A percentile compares a stretch with the other conserved stretches of the same genome.
phyloP scores from a whole-genome alignment of 2,113 vertebrate genomes.

The Cyanoliseus patagonus region DNA sequence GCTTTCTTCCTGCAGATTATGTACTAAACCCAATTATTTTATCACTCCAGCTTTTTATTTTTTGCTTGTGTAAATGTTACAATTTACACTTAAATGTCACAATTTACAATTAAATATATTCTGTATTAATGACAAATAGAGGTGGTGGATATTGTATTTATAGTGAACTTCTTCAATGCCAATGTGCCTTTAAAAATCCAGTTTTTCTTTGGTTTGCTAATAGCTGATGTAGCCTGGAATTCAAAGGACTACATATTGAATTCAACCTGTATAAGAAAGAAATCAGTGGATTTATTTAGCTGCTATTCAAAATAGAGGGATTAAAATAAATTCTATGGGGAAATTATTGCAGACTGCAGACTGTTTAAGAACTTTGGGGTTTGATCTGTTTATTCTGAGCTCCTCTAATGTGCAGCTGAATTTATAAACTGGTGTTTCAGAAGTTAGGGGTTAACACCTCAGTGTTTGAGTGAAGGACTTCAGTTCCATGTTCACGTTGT shows the following conservation, averaged over 20 bases:
- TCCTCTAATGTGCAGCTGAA: not conserved
- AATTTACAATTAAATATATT: not conserved
- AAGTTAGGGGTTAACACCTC: slow-evolving; percentile 82
- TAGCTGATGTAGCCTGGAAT: not conserved
- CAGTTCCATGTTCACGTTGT: slow-evolving; percentile 76
- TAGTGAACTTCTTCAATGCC: not conserved
- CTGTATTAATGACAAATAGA: not conserved
- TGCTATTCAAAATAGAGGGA: not conserved
- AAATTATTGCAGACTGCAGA: not conserved
- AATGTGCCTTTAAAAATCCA: not conserved
- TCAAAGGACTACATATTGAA: not conserved
- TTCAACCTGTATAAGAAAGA: not conserved
- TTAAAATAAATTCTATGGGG: not conserved
- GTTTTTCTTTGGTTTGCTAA: not conserved
- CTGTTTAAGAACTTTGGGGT: not conserved
- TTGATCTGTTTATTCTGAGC: not conserved
- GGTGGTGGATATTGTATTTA: not conserved
- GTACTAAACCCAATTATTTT: not conserved
- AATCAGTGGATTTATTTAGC: not conserved
- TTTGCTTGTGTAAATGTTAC: not conserved
- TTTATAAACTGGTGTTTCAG: slow-evolving; percentile 35
- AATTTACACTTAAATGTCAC: not conserved
- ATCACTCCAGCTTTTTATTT: not conserved
- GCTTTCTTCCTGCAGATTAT: not conserved
- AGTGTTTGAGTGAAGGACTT: slow-evolving; percentile 62